Conservation (phyloP, 2,113 vertebrate genomes). For the Nothobranchius kuhntae region DNA sequence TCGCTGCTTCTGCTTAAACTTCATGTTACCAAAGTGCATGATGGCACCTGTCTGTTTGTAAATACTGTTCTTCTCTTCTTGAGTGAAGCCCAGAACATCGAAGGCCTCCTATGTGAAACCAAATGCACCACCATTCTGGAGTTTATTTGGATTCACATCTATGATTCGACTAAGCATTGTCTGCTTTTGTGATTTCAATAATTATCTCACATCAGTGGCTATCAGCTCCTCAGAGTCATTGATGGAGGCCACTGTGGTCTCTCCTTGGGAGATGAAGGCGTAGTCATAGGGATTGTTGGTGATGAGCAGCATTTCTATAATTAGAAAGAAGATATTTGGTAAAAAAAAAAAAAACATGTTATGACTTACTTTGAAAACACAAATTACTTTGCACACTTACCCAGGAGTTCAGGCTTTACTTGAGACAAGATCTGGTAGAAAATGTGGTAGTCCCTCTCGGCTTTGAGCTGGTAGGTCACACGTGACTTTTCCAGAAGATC, state of each 20-base stretch:
- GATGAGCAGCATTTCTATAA: constrained; percentile 77
- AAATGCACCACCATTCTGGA: background rate
- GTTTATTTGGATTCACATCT: background rate
- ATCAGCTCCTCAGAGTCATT: constrained; percentile 66
- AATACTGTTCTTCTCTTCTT: constrained; percentile 83
- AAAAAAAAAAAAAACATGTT: background rate
- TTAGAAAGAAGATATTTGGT: background rate
- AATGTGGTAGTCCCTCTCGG: constrained; percentile 91
- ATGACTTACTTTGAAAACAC: background rate
- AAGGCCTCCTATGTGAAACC: constrained; percentile 59
- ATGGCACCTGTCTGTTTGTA: constrained; percentile 90
- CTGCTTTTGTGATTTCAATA: background rate
- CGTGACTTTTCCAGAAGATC: constrained; percentile 91
- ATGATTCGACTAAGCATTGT: background rate
- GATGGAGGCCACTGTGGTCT: constrained; percentile 67
- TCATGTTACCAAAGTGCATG: constrained; percentile 92
- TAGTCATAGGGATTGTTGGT: constrained; percentile 78
- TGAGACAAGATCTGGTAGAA: constrained; percentile 93
- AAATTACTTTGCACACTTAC: constrained; percentile 49
- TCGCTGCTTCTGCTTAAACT: constrained; percentile 88
- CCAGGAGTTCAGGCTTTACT: constrained; percentile 86
- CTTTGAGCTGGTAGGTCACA: constrained; percentile 88
- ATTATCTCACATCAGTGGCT: constrained; percentile 69
- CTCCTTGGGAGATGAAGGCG: constrained; percentile 74
- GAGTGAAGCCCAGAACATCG: constrained; percentile 84